Base-by-base conservation (phyloP, 2,888 invertebrate genomes). In the Sarcophaga carnaria region DNA sequence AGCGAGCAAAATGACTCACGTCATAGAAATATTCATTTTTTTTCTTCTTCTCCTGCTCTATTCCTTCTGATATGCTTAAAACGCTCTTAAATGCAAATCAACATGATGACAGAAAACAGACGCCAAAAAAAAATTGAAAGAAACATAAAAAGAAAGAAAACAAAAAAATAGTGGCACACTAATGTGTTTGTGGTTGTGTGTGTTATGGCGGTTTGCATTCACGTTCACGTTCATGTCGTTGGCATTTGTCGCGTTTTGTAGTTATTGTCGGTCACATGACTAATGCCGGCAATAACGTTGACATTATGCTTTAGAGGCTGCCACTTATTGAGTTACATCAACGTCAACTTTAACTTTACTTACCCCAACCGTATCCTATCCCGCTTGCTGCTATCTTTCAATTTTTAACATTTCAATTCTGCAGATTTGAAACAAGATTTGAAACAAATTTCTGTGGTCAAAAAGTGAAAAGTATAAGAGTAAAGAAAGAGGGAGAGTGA, bases 1-100 rank as follows among this genome's bases (percentile, higher is more conserved):
- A 74, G 60, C 59, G 22, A 47, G 20, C 25, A 49, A 83, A 75
- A 83, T 75, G 59, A 27, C 66, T 71, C 84, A 84, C 84, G 84
- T 84, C 76, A 47, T 62, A 60, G 62, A 75, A 70, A 66, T 75
- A 76, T 80, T 66, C 64, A 70, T 84, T 59, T 78, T 66, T 66
- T 27, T 66, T 71, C 45, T 70, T 80, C 12, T 60, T 49, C 5
- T 54, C 5, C 14, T 54, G 12, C 54, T 54, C 4, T 54, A 4
- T 54, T 54, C 17, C 54, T 54, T 17, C 5, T 54, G 12, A 54
- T 54, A 5, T 17, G 76, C 60, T 76, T 63, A 71, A 72, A 82
- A 82, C 78, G 62, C 71, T 87, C 67, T 79, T 82, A 79, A 84
- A 87, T 87, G 87, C 81, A 87, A 87, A 87, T 87, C 79, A 87